A percentile compares a stretch with the other conserved stretches of the same genome.
Conservation (phyloP, 1,140 invertebrate genomes). For the Heliconius eleuchia region DNA sequence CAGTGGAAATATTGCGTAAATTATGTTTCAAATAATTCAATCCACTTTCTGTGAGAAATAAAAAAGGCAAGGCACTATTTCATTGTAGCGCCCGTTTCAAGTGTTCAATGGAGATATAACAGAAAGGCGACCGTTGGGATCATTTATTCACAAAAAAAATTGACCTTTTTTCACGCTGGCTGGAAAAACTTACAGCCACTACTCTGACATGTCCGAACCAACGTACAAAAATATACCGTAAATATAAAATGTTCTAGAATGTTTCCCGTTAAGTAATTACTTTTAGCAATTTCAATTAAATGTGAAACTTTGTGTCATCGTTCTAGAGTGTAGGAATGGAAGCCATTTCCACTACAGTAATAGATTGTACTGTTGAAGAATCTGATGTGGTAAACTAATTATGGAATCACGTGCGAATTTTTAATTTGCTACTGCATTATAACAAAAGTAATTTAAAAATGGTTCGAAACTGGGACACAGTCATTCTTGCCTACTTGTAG, state of each 20-base stretch:
- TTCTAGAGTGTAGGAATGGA: neutral
- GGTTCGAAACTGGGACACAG: neutral
- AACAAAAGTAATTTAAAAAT: conserved; percentile 13
- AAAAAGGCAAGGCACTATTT: conserved; percentile 49
- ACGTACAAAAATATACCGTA: conserved; percentile 25
- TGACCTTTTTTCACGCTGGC: conserved; percentile 52
- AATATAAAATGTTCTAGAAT: conserved; percentile 7
- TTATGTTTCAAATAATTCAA: conserved; percentile 18
- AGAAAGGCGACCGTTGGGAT: conserved; percentile 58
- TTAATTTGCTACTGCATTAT: neutral
- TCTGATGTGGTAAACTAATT: neutral
- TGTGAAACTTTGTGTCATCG: conserved; percentile 16
- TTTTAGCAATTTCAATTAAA: conserved; percentile 30
- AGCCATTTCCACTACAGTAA: neutral
- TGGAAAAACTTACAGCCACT: conserved; percentile 30
- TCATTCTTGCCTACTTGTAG: neutral
- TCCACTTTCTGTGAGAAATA: conserved; percentile 40
- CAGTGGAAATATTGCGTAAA: conserved; percentile 9
- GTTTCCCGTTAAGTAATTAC: conserved; percentile 33
- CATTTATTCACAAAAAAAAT: conserved; percentile 57
- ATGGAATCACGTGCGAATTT: neutral
- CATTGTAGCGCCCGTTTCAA: conserved; percentile 51
- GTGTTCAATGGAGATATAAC: conserved; percentile 55
- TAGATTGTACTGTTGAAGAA: neutral
- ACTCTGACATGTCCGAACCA: conserved; percentile 30